Percentiles rank a stretch among this genome's conserved stretches.
Conservation (phyloP, 2,888 invertebrate species). For the Carterocephalus palaemon region DNA sequence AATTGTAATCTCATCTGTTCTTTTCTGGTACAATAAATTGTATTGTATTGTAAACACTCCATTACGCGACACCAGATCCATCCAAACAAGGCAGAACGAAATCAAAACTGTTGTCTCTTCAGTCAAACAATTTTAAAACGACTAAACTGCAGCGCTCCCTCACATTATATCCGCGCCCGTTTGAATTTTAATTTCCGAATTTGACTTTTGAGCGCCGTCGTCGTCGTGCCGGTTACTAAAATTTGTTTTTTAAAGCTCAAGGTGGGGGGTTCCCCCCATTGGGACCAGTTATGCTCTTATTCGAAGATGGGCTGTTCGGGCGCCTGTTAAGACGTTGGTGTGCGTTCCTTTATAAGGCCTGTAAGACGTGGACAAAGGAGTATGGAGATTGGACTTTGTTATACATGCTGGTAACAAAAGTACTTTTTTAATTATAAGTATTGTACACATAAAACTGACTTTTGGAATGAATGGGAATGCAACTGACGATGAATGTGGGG, state of each 20-base stretch:
- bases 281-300: slow-evolving; percentile 21
- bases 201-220: slow-evolving; percentile 20
- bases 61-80: too few species aligned
- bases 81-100: background rate
- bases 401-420: slow-evolving; percentile 12
- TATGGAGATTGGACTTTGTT: slow-evolving; percentile 18
- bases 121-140: slow-evolving; percentile 7
- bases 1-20: too few species aligned
- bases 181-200: slow-evolving; percentile 24
- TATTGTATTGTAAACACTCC: too few species aligned
- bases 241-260: slow-evolving; percentile 23
- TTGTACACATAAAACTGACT: slow-evolving; percentile 1
- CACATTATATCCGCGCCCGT: slow-evolving; percentile 7
- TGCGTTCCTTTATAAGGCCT: slow-evolving; percentile 57
- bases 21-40: too few species aligned
- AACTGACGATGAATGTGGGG: background rate
- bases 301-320: slow-evolving; percentile 51
- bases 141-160: background rate
- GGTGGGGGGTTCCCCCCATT: slow-evolving; percentile 12
- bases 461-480: background rate
- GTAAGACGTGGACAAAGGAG: slow-evolving; percentile 32
- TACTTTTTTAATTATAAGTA: slow-evolving; percentile 1
- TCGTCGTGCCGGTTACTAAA: slow-evolving; percentile 15
- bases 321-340: slow-evolving; percentile 73
- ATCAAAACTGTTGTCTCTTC: background rate